Evolutionary conservation across 2,113 vertebrate genomes (phyloP).

Genomic region (Sylvietta virens): DNA sequence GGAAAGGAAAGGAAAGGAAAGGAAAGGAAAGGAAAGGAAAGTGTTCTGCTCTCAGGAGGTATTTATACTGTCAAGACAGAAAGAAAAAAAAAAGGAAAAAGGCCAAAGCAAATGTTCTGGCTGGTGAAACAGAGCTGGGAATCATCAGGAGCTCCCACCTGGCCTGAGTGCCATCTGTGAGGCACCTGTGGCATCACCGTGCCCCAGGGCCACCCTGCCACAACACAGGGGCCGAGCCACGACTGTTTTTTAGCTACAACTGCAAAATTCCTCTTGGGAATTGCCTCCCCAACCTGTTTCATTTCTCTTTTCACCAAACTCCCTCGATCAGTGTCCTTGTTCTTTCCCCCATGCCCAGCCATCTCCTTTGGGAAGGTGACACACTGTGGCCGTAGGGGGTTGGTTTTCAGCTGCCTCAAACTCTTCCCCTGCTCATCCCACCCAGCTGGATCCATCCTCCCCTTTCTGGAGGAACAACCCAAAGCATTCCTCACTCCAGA

Average conservation of each 20-base stretch:
- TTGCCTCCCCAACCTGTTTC: background rate
- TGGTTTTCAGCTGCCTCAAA: background rate
- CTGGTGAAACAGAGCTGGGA: background rate
- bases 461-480: background rate
- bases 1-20: too few species aligned
- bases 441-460: background rate
- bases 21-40: too few species aligned
- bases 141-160: background rate
- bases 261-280: background rate
- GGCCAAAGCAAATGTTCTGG: background rate
- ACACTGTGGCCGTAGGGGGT: accelerated
- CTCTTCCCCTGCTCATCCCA: background rate
- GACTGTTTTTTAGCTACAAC: background rate
- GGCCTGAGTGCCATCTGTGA: background rate
- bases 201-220: background rate
- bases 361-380: background rate
- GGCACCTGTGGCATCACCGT: accelerated
- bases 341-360: background rate
- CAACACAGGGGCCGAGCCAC: accelerated
- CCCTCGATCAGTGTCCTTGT: background rate
- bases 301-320: background rate
- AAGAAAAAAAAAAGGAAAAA: background rate
- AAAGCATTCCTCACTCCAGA: background rate
- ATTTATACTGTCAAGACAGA: background rate
- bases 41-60: background rate